phyloP scores from a whole-genome alignment of 2,888 invertebrate genomes.

The Hirtodrosophila histrioides region DNA sequence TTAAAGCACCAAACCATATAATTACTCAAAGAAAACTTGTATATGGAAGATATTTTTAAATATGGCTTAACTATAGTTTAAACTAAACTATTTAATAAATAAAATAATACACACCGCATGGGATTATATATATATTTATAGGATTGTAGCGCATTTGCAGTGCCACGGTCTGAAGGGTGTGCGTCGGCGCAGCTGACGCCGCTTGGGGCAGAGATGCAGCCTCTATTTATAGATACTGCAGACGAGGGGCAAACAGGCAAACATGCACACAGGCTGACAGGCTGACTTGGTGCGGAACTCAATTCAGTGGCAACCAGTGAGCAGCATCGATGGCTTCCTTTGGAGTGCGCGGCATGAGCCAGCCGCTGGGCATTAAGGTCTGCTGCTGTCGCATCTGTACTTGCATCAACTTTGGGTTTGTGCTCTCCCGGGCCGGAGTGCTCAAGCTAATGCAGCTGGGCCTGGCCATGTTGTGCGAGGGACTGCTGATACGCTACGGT shows the following conservation, averaged over 20 bases:
- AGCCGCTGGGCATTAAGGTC: conserved; percentile 87
- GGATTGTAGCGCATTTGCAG: too few species aligned
- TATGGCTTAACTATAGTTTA: too few species aligned
- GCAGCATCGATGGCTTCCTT: conserved; percentile 63
- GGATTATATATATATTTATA: too few species aligned
- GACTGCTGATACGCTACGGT: conserved; percentile 91
- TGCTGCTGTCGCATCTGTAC: conserved; percentile 91
- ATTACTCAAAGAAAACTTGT: too few species aligned
- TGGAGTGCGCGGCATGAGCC: conserved; percentile 79
- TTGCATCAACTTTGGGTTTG: conserved; percentile 91
- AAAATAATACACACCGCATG: too few species aligned
- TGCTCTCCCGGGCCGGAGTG: conserved; percentile 89
- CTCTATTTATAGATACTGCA: conserved; percentile 45
- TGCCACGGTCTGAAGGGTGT: too few species aligned
- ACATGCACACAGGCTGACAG: not conserved
- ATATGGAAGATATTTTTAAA: too few species aligned
- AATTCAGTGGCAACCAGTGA: conserved; percentile 3
- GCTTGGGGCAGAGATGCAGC: conserved; percentile 23
- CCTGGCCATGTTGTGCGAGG: conserved; percentile 92
- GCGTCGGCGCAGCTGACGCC: conserved; percentile 1
- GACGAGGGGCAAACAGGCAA: not conserved
- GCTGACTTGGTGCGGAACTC: not conserved
- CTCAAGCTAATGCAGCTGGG: conserved; percentile 91
- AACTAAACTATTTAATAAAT: too few species aligned
- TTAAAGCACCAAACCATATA: too few species aligned